Evolutionary conservation across 2,888 invertebrate genomes (phyloP), one percentile per base, ranked within the genome.

Genomic region (Lampropteryx suffumata): DNA sequence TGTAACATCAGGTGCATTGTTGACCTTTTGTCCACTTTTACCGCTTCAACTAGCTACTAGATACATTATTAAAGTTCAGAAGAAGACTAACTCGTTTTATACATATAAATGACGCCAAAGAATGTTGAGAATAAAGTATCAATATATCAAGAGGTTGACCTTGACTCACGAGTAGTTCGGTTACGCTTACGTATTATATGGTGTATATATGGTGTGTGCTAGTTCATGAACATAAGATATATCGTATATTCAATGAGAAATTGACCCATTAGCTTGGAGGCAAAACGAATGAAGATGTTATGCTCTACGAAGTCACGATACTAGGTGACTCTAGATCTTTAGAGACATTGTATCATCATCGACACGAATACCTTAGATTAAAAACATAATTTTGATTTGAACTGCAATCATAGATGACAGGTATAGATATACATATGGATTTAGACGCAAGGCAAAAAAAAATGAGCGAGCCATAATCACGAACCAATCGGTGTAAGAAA

Each of bases 71-170:
- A 46, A 27, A 46, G 45, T 26, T 34, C 8, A 40, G 29, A 47
- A 8, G 21, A 47, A 24, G 27, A 40, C 8, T 9, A 41, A 42
- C 48, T 35, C 17, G 43, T 43, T 50, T 42, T 8, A 37, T 32
- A 48, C n/a, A 41, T 30, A 26, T 42, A 42, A 42, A 43, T 34
- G 42, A 29, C 47, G 29, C 14, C 28, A 43, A 34, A 34, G 49
- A 40, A 52, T 47, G 46, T 47, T 47, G 28, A 36, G 45, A 43
- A 42, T 28, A 39, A 32, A 59, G 63, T 57, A 62, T 53, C 45
- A 63, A 62, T 67, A 55, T 52, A 54, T 59, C 59, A 62, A 68
- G 71, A 65, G 29, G 65, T 57, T 57, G 67, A 58, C 76, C 77
- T 76, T 76, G 77, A 62, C n/a, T n/a, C n/a, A n/a, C n/a, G 45